phyloP scores from a whole-genome alignment of 2,113 vertebrate genomes.

The Nycticorax nycticorax region DNA sequence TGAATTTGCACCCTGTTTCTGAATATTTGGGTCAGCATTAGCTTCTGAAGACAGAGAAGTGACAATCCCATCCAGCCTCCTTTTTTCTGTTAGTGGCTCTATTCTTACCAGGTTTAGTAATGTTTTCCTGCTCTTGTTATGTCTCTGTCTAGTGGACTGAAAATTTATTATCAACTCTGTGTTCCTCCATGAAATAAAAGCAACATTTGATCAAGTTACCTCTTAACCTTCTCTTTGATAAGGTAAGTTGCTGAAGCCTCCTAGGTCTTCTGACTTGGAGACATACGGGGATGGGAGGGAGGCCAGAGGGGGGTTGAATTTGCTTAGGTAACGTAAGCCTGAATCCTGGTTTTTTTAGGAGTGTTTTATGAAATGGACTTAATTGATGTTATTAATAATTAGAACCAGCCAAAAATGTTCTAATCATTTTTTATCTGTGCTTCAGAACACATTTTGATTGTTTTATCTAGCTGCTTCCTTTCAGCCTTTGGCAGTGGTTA shows the following conservation, averaged over 20 bases:
- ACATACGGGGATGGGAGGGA: not conserved
- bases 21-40: not conserved
- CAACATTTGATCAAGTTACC: not conserved
- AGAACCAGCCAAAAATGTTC: not conserved
- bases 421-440: not conserved
- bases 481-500: constrained; percentile 40
- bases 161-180: not conserved
- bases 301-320: not conserved
- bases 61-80: not conserved
- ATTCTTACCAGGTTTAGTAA: not conserved
- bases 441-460: not conserved
- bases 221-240: constrained; percentile 22
- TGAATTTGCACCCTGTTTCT: constrained; percentile 40
- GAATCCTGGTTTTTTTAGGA: not conserved
- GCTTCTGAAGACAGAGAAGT: not conserved
- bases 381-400: not conserved
- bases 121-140: not conserved
- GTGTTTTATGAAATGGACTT: constrained; percentile 31
- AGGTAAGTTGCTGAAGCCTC: not conserved
- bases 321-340: not conserved
- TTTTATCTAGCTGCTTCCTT: constrained; percentile 49
- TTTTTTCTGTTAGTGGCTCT: not conserved
- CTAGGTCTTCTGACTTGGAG: not conserved
- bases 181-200: constrained; percentile 8
- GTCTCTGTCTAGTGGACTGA: not conserved